Conservation (phyloP, 2,888 invertebrate species). For the Sipunculus nudus region DNA sequence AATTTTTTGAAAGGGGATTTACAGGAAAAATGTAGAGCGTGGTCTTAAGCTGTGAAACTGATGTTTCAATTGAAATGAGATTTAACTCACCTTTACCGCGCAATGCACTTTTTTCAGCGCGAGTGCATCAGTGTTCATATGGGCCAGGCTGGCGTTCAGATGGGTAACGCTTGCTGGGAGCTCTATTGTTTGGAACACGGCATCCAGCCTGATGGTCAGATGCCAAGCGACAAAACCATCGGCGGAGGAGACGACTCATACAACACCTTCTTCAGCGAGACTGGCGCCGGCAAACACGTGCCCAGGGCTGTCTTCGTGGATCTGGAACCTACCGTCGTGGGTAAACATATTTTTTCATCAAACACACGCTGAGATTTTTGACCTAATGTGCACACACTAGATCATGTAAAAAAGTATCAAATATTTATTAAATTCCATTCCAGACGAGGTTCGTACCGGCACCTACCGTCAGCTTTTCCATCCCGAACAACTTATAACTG, state of each 20-base stretch:
- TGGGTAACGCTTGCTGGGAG: constrained; percentile 71
- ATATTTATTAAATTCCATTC: no score
- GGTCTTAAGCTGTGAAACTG: no score
- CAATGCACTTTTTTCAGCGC: constrained; percentile 70
- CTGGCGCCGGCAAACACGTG: constrained; percentile 94
- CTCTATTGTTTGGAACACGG: constrained; percentile 70
- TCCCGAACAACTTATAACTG: constrained; percentile 95
- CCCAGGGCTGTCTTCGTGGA: constrained; percentile 93
- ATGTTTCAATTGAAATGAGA: no score
- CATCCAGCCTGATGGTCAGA: constrained; percentile 64
- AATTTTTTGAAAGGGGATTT: no score
- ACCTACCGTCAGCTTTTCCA: constrained; percentile 92
- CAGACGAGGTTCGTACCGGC: constrained; percentile 67
- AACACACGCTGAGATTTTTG: constrained; percentile 73
- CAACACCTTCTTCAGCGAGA: constrained; percentile 82
- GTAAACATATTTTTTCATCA: no score
- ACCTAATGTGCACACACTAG: neutral
- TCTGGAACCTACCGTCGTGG: constrained; percentile 93
- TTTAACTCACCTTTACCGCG: constrained; percentile 90
- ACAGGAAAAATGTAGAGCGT: no score
- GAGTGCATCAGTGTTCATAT: constrained; percentile 68
- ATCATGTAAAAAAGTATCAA: neutral
- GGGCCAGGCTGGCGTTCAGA: constrained; percentile 69
- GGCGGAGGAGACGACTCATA: constrained; percentile 81
- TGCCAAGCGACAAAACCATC: constrained; percentile 81